A percentile compares a stretch with the other conserved stretches of the same genome.
Conservation (phyloP, 53 echinoderm and acorn worm genomes). For the Henricia sp. region DNA sequence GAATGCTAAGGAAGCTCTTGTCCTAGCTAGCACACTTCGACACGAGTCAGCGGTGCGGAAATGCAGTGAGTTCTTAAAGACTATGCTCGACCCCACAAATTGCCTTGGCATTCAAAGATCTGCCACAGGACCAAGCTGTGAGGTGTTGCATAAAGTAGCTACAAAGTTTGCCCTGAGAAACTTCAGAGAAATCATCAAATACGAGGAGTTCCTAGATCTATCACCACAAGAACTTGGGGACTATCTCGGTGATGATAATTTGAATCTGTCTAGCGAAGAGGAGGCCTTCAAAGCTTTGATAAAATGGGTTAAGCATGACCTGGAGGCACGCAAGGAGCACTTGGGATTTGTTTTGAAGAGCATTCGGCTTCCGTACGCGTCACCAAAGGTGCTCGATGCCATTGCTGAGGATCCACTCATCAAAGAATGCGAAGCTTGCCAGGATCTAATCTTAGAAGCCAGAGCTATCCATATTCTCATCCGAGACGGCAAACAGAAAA, state of each 20-base stretch:
- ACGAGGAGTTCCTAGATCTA: conserved; percentile 78
- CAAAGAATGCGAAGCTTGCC: conserved; percentile 75
- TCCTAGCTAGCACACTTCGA: conserved; percentile 82
- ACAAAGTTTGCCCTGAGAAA: conserved; percentile 88
- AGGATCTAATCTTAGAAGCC: conserved; percentile 84
- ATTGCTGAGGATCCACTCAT: conserved; percentile 75
- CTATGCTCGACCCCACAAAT: conserved; percentile 85
- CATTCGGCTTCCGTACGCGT: conserved; percentile 85
- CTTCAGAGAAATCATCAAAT: conserved; percentile 91
- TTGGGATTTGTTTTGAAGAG: conserved; percentile 76
- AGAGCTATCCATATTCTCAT: conserved; percentile 85
- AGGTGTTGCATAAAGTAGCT: conserved; percentile 80
- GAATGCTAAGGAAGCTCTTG: conserved; percentile 91
- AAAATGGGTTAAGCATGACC: conserved; percentile 86
- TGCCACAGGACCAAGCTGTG: conserved; percentile 83
- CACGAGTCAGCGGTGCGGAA: conserved; percentile 92
- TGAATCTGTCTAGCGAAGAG: conserved; percentile 86
- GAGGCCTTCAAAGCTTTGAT: conserved; percentile 91
- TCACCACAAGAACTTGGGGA: conserved; percentile 81
- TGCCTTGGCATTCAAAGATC: conserved; percentile 87
- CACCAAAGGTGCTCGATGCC: conserved; percentile 75
- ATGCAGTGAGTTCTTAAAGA: conserved; percentile 93
- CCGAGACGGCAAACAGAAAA: conserved; percentile 77
- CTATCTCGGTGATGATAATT: conserved; percentile 92
- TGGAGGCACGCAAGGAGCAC: conserved; percentile 71